Evolutionary conservation across 2,888 invertebrate species (phyloP), one percentile per base, ranked within the genome.

Genomic region (Tetragonula carbonaria): DNA sequence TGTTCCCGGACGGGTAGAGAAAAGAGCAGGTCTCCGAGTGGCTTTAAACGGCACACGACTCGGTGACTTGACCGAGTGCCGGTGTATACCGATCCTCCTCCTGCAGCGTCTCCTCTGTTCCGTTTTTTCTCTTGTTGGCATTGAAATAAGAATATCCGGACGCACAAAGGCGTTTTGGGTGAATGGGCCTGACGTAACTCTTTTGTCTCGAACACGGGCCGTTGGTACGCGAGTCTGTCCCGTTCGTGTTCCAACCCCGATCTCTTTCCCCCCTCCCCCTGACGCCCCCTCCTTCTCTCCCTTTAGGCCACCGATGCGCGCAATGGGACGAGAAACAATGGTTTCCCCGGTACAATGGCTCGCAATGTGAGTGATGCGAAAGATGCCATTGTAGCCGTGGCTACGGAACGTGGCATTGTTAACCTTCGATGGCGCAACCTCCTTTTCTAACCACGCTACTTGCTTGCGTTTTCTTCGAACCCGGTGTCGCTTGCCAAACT

Each of bases 281-380:
- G 45, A 8, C 45, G 45, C 8, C 45, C 8, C 45, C 45, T 8
- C 45, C 75, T 63, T 53, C 73, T 55, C 74, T 63, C 74, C 73
- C 23, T 62, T 78, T 80, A 78, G 82, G 76, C 75, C 84, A 76
- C 90, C 87, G 86, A 86, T 91, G 90, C 85, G 90, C 89, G 91
- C 90, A 90, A 92, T 90, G 91, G 90, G 80, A 89, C 88, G 89
- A 91, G 90, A 92, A 92, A 93, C 93, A 93, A 93, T 93, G 87
- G 89, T 88, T 82, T 85, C 81, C 33, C 87, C 84, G 86, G 87
- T 91, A 92, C 92, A 93, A 92, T 92, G 87, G 91, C 80, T 84
- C 82, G 86, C 89, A 86, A 91, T 92, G 91, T 88, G 91, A 92
- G 87, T 91, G 88, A 91, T 91, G 92, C 89, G 89, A 92, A 92